Percentiles rank a stretch among this genome's conserved stretches.
Evolutionary conservation across 1,140 invertebrate genomes (phyloP).

Genomic region (Linepithema humile): DNA sequence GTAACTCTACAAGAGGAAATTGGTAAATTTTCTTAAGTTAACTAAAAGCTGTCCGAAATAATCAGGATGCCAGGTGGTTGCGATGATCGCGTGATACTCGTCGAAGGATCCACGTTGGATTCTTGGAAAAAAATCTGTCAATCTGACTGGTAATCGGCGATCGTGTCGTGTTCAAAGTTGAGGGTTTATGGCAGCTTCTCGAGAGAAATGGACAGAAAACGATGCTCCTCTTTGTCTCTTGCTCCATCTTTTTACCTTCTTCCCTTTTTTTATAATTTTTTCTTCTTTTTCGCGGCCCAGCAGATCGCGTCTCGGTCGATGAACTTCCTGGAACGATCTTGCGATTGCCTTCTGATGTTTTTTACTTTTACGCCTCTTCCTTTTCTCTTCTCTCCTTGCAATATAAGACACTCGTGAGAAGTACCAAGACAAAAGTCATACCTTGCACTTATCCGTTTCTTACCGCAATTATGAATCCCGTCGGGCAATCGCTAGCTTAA

Average conservation of each 20-base stretch:
- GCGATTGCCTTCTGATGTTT: slow-evolving; percentile 65
- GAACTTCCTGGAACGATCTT: slow-evolving; percentile 71
- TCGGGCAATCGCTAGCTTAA: neutral
- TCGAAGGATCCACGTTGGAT: neutral
- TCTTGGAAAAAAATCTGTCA: slow-evolving; percentile 31
- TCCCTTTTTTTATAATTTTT: slow-evolving; percentile 60
- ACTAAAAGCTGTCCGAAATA: slow-evolving; percentile 30
- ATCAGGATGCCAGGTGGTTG: slow-evolving; percentile 62
- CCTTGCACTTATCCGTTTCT: slow-evolving; percentile 17
- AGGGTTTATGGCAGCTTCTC: slow-evolving; percentile 64
- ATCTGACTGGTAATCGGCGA: slow-evolving; percentile 55
- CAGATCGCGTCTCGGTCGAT: slow-evolving; percentile 67
- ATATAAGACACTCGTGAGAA: slow-evolving; percentile 46
- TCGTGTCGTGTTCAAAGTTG: slow-evolving; percentile 59
- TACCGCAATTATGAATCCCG: neutral
- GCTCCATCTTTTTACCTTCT: neutral
- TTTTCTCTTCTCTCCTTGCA: slow-evolving; percentile 51
- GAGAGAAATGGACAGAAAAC: slow-evolving; percentile 56
- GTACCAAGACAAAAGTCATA: slow-evolving; percentile 56
- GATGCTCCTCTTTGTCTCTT: slow-evolving; percentile 36
- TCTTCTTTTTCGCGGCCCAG: slow-evolving; percentile 57
- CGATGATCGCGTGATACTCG: slow-evolving; percentile 64
- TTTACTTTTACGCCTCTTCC: slow-evolving; percentile 28
- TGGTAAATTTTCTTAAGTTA: neutral
- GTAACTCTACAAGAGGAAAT: slow-evolving; percentile 3